Evolutionary conservation across 2,797 vertebrate genomes (phyloP), one percentile per base, ranked within the genome.

Genomic region (Lutjanus campechanus): DNA sequence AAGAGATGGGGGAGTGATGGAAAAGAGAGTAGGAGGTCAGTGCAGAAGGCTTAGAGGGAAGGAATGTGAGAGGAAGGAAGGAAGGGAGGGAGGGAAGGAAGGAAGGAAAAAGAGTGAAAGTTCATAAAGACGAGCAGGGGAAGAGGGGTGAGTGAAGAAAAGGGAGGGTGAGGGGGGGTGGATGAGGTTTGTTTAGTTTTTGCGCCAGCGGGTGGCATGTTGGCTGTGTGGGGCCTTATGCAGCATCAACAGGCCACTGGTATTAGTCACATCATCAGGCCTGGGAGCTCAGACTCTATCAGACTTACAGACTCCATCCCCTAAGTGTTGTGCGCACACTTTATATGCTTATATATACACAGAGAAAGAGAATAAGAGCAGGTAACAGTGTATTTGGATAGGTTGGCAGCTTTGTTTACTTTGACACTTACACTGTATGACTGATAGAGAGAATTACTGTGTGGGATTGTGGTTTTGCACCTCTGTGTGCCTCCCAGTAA

Each of bases 381-480:
- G 89, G 85, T 91, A 86, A 84, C 68, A 1, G 83, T 54, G 13
- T 93, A 84, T 91, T 85, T 92, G 68, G 85, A 87, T 64, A 65
- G 73, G 81, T 69, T 81, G 82, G 76, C 85, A 73, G 75, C 73
- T 77, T 78, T 83, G 84, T 92, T 92, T 92, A 91, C 86, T 69
- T 76, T 89, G 65, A 83, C 83, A 83, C 86, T 90, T 76, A 53
- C 51, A 79, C 70, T 89, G 88, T 91, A 85, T 92, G 88, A 88
- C 90, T 83, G 89, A 84, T 86, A 7, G 63, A 85, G 77, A 91
- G 83, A 91, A 67, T 88, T 86, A 89, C 69, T 49, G 89, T 77
- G 84, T 81, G 81, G 82, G 84, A 72, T 88, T 62, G 77, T 41
- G 60, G 73, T 85, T 83, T 82, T 82, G 73, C 81, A 62, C 65